Evolutionary conservation across 2,797 vertebrate species (phyloP).

Genomic region (Protosalanx chinensis): DNA sequence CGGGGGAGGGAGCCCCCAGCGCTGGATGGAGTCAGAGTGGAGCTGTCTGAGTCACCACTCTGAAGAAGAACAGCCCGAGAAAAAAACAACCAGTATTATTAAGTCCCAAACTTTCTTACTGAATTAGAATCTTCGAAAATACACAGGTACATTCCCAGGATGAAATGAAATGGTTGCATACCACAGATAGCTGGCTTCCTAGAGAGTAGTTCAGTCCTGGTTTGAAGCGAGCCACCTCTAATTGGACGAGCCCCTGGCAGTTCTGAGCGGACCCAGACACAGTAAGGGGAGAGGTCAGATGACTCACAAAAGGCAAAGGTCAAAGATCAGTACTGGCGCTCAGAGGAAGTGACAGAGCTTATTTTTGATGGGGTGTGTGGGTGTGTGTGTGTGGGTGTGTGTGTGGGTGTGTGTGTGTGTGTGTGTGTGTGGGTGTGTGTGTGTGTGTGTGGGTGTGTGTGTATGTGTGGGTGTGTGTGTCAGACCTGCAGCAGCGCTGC

Average conservation of each 20-base stretch:
- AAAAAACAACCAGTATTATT: background rate
- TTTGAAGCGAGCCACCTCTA: conserved; percentile 93
- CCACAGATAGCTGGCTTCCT: conserved; percentile 79
- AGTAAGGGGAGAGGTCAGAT: background rate
- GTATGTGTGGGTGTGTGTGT: background rate
- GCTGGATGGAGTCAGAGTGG: conserved; percentile 53
- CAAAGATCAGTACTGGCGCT: background rate
- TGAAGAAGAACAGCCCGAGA: conserved; percentile 65
- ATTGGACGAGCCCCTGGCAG: conserved; percentile 77
- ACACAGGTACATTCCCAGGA: background rate
- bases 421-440: conserved; percentile 4
- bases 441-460: conserved; percentile 3
- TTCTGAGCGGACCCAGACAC: conserved; percentile 65
- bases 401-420: background rate
- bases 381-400: background rate
- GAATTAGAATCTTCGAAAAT: too few relatives aligned
- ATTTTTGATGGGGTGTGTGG: too few relatives aligned
- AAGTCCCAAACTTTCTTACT: background rate
- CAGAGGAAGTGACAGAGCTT: background rate
- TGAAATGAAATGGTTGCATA: background rate
- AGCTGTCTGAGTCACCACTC: conserved; percentile 66
- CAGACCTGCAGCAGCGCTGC: conserved; percentile 84
- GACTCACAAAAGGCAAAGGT: background rate
- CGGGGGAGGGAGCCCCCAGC: conserved; percentile 52
- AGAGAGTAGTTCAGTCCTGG: conserved; percentile 80